phyloP scores from a whole-genome alignment of 2,797 vertebrate genomes.

The Girardinus metallicus region DNA sequence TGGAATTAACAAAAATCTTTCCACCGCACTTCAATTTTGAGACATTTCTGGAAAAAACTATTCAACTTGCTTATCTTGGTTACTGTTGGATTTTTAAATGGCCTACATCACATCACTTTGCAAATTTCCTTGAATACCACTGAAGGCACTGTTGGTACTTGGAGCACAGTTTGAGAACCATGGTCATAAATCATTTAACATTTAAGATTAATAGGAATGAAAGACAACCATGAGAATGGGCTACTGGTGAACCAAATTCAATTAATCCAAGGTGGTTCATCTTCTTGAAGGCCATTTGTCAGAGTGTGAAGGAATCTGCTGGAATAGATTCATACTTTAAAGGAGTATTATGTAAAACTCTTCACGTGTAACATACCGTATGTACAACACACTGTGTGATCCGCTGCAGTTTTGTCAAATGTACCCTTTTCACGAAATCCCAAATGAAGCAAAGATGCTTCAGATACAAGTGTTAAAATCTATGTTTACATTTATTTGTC shows the following conservation, averaged over 20 bases:
- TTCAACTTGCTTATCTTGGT: neutral
- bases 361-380: conserved; percentile 22
- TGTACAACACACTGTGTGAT: conserved; percentile 34
- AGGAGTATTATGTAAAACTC: conserved; percentile 23
- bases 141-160: neutral
- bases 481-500: conserved; percentile 45
- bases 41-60: neutral
- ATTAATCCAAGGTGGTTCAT: neutral
- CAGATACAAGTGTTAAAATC: conserved; percentile 44
- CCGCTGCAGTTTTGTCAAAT: conserved; percentile 32
- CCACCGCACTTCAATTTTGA: neutral
- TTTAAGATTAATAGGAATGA: neutral
- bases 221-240: neutral
- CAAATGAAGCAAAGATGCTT: conserved; percentile 22
- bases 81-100: neutral
- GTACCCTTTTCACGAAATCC: conserved; percentile 33
- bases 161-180: neutral
- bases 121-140: neutral
- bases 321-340: conserved; percentile 30
- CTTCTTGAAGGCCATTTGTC: neutral
- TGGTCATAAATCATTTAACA: neutral
- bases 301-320: conserved; percentile 41
- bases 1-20: neutral
- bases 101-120: neutral
- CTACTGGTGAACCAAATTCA: neutral